phyloP scores from a whole-genome alignment of 2,888 invertebrate genomes.

The Lasius platythorax region DNA sequence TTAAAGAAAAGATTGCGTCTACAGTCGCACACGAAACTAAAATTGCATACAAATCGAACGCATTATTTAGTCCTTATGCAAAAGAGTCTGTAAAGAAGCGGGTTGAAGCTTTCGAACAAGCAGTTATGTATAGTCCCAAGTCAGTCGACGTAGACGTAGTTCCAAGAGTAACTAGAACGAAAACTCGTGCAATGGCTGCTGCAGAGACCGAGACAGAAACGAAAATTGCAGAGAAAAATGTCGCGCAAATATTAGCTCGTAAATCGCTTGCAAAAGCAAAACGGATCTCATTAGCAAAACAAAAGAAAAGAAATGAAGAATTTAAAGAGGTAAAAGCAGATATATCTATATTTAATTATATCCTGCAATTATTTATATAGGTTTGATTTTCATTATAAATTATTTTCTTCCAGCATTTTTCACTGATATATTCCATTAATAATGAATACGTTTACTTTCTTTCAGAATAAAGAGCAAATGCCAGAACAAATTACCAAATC shows the following conservation, averaged over 20 bases:
- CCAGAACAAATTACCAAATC: conserved; percentile 70
- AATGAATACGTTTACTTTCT: conserved; percentile 32
- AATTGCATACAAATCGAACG: conserved; percentile 81
- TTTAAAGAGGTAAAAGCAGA: conserved; percentile 79
- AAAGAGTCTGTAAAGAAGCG: conserved; percentile 88
- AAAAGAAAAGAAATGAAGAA: conserved; percentile 77
- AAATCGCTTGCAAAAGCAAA: conserved; percentile 82
- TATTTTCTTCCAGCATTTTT: conserved; percentile 4
- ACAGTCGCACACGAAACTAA: conserved; percentile 64
- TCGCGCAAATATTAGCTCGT: conserved; percentile 80
- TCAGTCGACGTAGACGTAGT: conserved; percentile 67
- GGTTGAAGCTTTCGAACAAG: conserved; percentile 88
- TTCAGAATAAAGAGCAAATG: conserved; percentile 77
- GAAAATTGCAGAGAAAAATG: conserved; percentile 56
- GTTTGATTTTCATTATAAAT: background rate
- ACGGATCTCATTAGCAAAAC: conserved; percentile 80
- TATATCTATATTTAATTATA: conserved; percentile 8
- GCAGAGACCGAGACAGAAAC: conserved; percentile 61
- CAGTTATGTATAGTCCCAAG: conserved; percentile 84
- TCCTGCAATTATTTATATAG: conserved; percentile 6
- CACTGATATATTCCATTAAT: conserved; percentile 20
- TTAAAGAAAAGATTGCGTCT: conserved; percentile 38
- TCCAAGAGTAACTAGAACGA: conserved; percentile 87
- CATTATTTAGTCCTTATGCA: conserved; percentile 87
- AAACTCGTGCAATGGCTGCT: conserved; percentile 88